phyloP scores from a whole-genome alignment of 2,113 vertebrate genomes.

The Prolemur simus region DNA sequence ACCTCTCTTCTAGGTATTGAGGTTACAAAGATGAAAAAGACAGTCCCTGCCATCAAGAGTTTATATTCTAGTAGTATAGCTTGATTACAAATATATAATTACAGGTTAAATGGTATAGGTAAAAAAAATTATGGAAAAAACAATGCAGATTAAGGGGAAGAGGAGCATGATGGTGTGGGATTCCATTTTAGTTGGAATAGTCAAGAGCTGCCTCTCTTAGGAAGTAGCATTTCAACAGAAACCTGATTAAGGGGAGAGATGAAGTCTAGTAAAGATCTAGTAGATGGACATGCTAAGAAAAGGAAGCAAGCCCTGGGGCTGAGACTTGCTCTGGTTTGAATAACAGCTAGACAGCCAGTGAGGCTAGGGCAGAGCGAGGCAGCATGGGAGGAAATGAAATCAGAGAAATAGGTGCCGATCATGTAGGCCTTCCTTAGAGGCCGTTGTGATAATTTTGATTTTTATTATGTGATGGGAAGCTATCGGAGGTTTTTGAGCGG shows the following conservation, averaged over 20 bases:
- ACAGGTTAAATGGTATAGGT: neutral
- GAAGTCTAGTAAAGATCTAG: neutral
- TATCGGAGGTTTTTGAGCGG: neutral
- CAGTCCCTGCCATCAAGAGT: neutral
- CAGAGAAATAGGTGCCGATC: neutral
- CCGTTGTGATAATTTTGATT: neutral
- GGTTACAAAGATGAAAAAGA: constrained; percentile 31
- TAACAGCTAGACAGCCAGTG: neutral
- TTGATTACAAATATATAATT: constrained; percentile 2
- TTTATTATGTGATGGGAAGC: neutral
- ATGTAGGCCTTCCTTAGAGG: neutral
- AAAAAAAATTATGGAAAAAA: neutral
- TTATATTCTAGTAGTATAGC: constrained; percentile 25
- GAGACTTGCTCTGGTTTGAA: neutral
- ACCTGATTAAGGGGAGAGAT: neutral
- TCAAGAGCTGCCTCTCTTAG: neutral
- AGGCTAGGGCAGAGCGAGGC: neutral
- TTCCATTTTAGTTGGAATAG: neutral
- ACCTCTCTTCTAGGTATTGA: neutral
- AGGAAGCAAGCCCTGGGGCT: neutral
- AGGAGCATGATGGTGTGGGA: neutral
- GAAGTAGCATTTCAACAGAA: neutral
- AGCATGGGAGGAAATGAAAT: neutral
- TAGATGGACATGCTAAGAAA: neutral
- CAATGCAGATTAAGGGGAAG: neutral